Conservation (phyloP, 2,888 invertebrate genomes). For the Lingula anatina region DNA sequence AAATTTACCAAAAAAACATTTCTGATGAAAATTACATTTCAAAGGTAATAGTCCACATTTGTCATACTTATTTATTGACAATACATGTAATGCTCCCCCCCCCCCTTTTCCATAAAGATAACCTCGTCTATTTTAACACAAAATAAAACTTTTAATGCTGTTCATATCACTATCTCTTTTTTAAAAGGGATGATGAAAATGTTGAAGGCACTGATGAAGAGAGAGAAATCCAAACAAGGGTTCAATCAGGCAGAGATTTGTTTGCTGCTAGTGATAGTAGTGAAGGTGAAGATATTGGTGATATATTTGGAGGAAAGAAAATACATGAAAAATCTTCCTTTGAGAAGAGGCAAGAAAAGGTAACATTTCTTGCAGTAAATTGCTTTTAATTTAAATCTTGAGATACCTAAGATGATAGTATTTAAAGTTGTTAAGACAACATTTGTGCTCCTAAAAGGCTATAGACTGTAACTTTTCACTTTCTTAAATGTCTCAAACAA, state of each 20-base stretch:
- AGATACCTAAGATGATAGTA: neutral
- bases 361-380: no score
- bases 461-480: slow-evolving; percentile 2
- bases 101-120: no score
- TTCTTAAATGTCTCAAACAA: neutral
- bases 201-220: neutral
- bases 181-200: neutral
- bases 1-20: no score
- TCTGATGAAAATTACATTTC: no score
- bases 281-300: slow-evolving; percentile 30
- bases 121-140: no score
- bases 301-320: slow-evolving; percentile 20
- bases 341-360: slow-evolving; percentile 67
- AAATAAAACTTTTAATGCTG: no score
- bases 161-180: no score
- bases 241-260: neutral
- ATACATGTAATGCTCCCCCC: no score
- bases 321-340: slow-evolving; percentile 63
- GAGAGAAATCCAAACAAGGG: no score
- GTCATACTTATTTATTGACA: no score
- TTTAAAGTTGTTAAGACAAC: neutral
- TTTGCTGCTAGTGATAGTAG: slow-evolving; percentile 17
- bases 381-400: neutral
- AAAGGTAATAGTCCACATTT: no score
- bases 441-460: no score